Evolutionary conservation across 2,113 vertebrate genomes (phyloP), one percentile per base, ranked within the genome.

Genomic region (Leiothrix lutea): DNA sequence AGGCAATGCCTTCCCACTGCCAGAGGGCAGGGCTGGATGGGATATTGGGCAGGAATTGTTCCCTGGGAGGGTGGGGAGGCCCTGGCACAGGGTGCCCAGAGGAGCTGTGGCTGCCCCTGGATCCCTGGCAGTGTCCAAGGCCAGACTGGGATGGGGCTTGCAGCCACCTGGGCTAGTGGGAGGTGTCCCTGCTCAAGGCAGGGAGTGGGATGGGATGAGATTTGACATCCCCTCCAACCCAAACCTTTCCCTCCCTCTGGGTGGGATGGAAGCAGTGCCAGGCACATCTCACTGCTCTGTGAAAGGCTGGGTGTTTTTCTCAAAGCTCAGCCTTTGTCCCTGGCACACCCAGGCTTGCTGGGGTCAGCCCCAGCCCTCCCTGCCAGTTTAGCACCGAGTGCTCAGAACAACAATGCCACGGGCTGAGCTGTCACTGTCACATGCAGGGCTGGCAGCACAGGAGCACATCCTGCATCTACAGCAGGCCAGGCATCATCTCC

Each of bases 81-180:
- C 40, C 60, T 48, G 70, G 70, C 67, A 72, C 57, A 72, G 57
- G 67, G 8, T 83, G 57, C 67, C 67, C 57, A 54, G 48, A 72
- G 48, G 0, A 85, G 42, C 82, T 74, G 60, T 17, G 60, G 60
- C 60, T 75, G 51, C 13, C 17, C 31, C 61, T 70, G 65, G 45
- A 67, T 51, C 72, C 45, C 53, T 77, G 83, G 45, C 33, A 69
- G 22, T 77, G 62, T 1, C 36, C 62, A 51, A 60, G 70, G 21
- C 31, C 71, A 51, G 61, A 62, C 0, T 60, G 71, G 71, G 71
- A 35, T 0, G 0, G 44, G 36, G 6, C 11, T 50, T 35, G 72
- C 64, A 78, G n/a, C 23, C 15, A 0, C n/a, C 28, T 61, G 84
- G 54, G 23, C 0, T 0, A 3, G 35, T 17, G 66, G 25, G 0